Evolutionary conservation across 2,797 vertebrate genomes (phyloP).

Genomic region (Tragopan temminckii): DNA sequence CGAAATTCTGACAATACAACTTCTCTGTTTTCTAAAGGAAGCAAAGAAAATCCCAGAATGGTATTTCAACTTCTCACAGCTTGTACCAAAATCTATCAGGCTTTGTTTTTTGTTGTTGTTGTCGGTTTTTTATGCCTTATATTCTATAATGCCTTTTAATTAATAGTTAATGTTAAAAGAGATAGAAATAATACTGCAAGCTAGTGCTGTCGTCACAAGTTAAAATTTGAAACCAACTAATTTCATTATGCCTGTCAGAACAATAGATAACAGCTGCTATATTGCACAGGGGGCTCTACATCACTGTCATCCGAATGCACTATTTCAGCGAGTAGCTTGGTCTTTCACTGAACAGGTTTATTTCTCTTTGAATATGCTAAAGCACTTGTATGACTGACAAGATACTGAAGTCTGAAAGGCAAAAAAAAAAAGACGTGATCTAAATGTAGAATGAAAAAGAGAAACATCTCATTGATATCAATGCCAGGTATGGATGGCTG

Average conservation of each 20-base stretch:
- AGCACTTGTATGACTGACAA: neutral
- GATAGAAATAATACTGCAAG: neutral
- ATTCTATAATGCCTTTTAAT: slow-evolving; percentile 46
- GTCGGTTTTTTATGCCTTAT: neutral
- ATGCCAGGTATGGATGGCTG: neutral
- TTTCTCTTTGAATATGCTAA: neutral
- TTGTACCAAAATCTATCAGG: neutral
- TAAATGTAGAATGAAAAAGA: neutral
- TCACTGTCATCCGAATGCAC: neutral
- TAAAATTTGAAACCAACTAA: slow-evolving; percentile 16
- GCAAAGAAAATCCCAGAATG: neutral
- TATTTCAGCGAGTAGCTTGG: neutral
- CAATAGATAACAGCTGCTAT: neutral
- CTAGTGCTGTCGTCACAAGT: neutral
- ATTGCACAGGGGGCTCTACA: neutral
- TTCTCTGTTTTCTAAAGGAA: neutral
- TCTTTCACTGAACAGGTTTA: neutral
- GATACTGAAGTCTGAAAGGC: neutral
- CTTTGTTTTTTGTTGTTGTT: neutral
- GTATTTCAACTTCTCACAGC: neutral
- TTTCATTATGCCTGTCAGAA: neutral
- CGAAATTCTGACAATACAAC: neutral
- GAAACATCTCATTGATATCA: neutral
- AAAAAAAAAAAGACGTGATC: neutral
- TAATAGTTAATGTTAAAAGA: slow-evolving; percentile 42